phyloP scores from a whole-genome alignment of 1,140 invertebrate species.

The Fopius arisanus region DNA sequence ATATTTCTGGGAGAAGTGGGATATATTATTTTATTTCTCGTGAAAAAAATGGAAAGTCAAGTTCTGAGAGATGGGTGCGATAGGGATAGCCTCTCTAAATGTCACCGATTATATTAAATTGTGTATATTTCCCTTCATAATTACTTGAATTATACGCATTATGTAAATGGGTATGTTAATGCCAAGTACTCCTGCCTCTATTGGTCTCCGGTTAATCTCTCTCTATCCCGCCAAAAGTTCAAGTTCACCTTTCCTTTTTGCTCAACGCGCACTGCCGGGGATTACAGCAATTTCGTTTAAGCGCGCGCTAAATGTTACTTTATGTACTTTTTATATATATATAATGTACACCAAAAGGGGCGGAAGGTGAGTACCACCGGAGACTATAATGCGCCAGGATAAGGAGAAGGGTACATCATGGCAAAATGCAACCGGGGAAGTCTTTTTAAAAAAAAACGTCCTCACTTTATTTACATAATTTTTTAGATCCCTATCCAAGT shows the following conservation, averaged over 20 bases:
- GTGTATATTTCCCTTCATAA: conserved; percentile 65
- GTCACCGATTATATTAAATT: conserved; percentile 65
- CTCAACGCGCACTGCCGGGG: conserved; percentile 28
- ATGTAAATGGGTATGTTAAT: conserved; percentile 66
- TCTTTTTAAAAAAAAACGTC: conserved; percentile 10
- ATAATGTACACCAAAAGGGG: conserved; percentile 8
- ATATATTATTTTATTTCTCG: too few species aligned
- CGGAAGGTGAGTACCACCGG: neutral
- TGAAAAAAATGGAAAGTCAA: too few species aligned
- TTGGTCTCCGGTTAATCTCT: conserved; percentile 18
- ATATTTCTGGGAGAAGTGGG: too few species aligned
- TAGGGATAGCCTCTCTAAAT: conserved; percentile 46
- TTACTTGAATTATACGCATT: conserved; percentile 66
- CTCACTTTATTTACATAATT: conserved; percentile 57
- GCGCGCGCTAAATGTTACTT: conserved; percentile 59
- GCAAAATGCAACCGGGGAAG: neutral
- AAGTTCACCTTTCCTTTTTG: conserved; percentile 7
- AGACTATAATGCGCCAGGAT: neutral
- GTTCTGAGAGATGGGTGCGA: neutral
- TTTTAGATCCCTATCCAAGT: conserved; percentile 50
- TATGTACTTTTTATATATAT: conserved; percentile 47
- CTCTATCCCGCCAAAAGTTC: neutral
- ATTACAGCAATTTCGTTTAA: conserved; percentile 63
- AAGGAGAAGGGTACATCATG: neutral
- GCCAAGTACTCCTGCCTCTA: conserved; percentile 10